These are phyloP conservation scores for Momotus momota DNA, from an alignment of 2,797 vertebrate species.

Conservation along the genomic window DNA sequence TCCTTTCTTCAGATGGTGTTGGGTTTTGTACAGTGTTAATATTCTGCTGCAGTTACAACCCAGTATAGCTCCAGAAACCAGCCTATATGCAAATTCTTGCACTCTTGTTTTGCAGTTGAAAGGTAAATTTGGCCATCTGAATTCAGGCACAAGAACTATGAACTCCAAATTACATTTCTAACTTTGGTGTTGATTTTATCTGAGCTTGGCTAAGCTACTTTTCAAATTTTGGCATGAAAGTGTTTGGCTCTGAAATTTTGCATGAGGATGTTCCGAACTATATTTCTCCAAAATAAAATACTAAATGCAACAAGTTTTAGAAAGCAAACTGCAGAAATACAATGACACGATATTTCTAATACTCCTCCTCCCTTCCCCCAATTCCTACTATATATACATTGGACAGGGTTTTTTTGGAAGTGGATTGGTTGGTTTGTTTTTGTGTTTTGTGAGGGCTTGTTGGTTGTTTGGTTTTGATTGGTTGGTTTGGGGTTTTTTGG, in stretches of 20 bases:
- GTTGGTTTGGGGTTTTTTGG: background rate
- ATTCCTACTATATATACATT: background rate
- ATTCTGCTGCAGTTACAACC: background rate
- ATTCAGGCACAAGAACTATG: background rate
- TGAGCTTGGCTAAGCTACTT: background rate
- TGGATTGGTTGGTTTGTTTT: background rate
- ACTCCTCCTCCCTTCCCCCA: rapidly evolving
- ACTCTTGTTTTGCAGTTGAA: background rate
- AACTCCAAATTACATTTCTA: background rate
- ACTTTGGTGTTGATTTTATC: background rate
- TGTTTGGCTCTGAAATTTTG: background rate
- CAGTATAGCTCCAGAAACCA: background rate
- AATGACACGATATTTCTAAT: background rate
- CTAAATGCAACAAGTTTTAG: background rate
- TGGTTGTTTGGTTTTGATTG: background rate
- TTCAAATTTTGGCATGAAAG: background rate
- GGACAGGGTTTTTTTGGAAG: rapidly evolving
- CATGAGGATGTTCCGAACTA: background rate
- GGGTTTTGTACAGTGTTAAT: background rate
- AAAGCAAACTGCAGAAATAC: background rate
- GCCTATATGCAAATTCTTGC: background rate
- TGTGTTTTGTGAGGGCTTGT: background rate
- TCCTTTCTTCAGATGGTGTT: background rate
- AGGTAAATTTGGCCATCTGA: background rate
- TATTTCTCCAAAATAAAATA: background rate